phyloP scores from a whole-genome alignment of 2,113 vertebrate species.

The Megatriorchis doriae region DNA sequence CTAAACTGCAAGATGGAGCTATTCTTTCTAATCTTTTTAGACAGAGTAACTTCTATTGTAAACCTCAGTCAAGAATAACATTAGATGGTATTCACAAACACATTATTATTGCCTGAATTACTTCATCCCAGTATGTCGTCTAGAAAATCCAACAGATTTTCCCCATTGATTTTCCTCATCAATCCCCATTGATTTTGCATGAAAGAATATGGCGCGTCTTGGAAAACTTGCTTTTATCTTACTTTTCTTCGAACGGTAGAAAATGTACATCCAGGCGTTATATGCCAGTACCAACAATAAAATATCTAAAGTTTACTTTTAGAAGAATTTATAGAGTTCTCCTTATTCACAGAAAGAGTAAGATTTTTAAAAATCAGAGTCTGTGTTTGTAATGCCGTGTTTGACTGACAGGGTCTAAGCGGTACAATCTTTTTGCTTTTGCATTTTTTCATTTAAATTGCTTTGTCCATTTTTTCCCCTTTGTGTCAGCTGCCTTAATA shows the following conservation, averaged over 20 bases:
- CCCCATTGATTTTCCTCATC: constrained; percentile 4
- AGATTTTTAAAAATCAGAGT: not conserved
- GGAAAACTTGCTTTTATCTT: not conserved
- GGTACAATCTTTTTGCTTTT: not conserved
- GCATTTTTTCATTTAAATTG: not conserved
- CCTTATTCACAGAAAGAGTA: not conserved
- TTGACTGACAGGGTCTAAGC: accelerated
- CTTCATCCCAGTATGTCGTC: not conserved
- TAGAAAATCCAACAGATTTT: not conserved
- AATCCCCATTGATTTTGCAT: not conserved
- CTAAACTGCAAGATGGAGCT: not conserved
- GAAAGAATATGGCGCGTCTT: not conserved
- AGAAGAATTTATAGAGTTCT: not conserved
- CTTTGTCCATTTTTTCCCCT: not conserved
- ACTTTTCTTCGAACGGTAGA: not conserved
- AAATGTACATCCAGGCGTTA: not conserved
- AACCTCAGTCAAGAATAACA: not conserved
- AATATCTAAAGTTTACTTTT: not conserved
- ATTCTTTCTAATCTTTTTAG: constrained; percentile 9
- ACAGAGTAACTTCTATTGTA: not conserved
- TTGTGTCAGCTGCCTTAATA: not conserved
- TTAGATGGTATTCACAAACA: not conserved
- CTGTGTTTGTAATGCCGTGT: not conserved
- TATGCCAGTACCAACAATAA: not conserved
- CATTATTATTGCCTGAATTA: not conserved